Percentiles rank a stretch among this genome's conserved stretches.
phyloP scores from a whole-genome alignment of 2,888 invertebrate species.

The Cremastinae sp. region DNA sequence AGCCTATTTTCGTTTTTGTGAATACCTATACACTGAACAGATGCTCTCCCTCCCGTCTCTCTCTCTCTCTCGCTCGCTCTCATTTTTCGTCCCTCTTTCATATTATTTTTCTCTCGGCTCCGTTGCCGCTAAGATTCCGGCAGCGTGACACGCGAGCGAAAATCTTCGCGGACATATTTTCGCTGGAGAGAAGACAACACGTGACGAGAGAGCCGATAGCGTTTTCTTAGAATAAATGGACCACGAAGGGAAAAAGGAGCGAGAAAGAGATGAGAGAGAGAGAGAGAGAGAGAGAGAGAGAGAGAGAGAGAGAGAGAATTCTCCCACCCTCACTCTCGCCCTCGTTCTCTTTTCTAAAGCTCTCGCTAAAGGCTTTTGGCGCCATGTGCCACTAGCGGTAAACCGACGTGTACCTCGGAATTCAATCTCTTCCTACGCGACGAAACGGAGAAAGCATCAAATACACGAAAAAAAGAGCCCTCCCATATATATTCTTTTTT shows the following conservation, averaged over 20 bases:
- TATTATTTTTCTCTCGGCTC: background rate
- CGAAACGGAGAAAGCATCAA: background rate
- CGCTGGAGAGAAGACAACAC: slow-evolving; percentile 2
- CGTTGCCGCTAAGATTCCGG: slow-evolving; percentile 20
- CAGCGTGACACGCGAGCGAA: slow-evolving; percentile 16
- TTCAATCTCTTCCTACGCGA: slow-evolving; percentile 1
- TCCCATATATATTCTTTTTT: background rate
- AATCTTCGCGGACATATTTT: slow-evolving; percentile 36
- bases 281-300: background rate
- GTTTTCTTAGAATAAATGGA: slow-evolving; percentile 10
- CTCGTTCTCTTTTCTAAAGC: too few relatives aligned
- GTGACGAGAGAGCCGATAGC: slow-evolving; percentile 36
- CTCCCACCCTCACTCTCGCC: too few relatives aligned
- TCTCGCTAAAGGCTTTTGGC: slow-evolving; percentile 13
- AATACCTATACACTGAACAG: slow-evolving; percentile 61
- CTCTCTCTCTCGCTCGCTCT: slow-evolving; percentile 9
- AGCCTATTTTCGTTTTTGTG: slow-evolving; percentile 70
- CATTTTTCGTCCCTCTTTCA: background rate
- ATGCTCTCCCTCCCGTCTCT: slow-evolving; percentile 54
- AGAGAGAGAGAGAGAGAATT: slow-evolving; percentile 4
- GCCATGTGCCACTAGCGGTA: slow-evolving; percentile 20
- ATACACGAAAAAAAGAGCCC: slow-evolving; percentile 2
- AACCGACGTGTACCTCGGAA: slow-evolving; percentile 15
- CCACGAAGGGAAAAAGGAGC: background rate
- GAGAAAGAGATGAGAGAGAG: background rate